Evolutionary conservation across 2,113 vertebrate genomes (phyloP).

Genomic region (Cettia cetti): DNA sequence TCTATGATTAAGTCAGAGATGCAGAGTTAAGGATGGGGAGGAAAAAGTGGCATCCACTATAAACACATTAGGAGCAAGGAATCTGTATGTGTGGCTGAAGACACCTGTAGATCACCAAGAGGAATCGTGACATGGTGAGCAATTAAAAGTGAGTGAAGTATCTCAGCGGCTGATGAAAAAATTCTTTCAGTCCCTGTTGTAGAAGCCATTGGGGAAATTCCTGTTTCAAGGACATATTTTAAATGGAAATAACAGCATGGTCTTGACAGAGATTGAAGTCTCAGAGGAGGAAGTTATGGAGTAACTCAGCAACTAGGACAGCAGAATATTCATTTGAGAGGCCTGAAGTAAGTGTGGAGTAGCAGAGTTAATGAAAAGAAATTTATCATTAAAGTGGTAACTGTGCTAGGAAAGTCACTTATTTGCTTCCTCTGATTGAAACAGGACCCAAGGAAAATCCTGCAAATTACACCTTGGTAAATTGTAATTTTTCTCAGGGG

Average conservation of each 20-base stretch:
- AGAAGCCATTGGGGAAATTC: slow-evolving; percentile 29
- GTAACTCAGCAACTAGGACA: slow-evolving; percentile 17
- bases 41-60: background rate
- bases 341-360: background rate
- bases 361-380: slow-evolving; percentile 29
- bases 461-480: background rate
- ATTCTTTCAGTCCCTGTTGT: background rate
- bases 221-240: slow-evolving; percentile 41
- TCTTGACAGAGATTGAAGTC: slow-evolving; percentile 18
- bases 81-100: background rate
- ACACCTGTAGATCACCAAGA: background rate
- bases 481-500: background rate
- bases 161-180: background rate
- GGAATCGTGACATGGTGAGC: background rate
- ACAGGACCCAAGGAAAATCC: background rate
- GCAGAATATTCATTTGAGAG: slow-evolving; percentile 32
- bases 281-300: background rate
- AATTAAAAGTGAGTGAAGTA: slow-evolving; percentile 5
- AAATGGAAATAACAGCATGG: slow-evolving; percentile 25
- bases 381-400: slow-evolving; percentile 8
- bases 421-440: background rate
- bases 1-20: background rate
- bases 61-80: background rate
- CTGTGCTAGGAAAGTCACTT: background rate
- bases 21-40: background rate